phyloP scores from a whole-genome alignment of 2,797 vertebrate species.

The Parotocinclus haroldoi region DNA sequence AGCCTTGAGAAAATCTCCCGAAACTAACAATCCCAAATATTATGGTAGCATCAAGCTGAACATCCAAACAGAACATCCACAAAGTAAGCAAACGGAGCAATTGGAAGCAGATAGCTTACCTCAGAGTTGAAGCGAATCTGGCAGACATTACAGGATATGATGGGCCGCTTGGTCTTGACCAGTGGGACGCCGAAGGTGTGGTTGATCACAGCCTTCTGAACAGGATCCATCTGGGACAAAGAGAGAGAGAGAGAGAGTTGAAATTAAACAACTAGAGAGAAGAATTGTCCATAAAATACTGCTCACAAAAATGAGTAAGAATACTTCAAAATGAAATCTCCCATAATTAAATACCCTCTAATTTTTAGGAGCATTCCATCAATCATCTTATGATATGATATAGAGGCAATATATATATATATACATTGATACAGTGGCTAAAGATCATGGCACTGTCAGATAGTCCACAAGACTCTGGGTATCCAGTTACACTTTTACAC shows the following conservation, averaged over 20 bases:
- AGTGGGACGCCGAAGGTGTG: slow-evolving; percentile 86
- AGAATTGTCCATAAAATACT: slow-evolving; percentile 20
- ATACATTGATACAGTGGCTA: too few species aligned
- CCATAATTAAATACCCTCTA: too few species aligned
- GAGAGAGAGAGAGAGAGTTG: slow-evolving; percentile 21
- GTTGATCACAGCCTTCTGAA: slow-evolving; percentile 89
- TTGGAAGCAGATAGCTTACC: slow-evolving; percentile 61
- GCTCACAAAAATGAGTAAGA: too few species aligned
- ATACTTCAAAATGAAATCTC: too few species aligned
- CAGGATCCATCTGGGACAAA: slow-evolving; percentile 85
- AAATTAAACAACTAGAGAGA: slow-evolving; percentile 30
- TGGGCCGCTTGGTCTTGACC: slow-evolving; percentile 84
- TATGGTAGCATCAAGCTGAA: neutral
- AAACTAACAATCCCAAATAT: slow-evolving; percentile 10
- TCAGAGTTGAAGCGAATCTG: slow-evolving; percentile 95
- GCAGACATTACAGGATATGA: slow-evolving; percentile 93
- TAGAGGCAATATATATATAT: too few species aligned
- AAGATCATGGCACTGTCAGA: slow-evolving; percentile 34
- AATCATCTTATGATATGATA: slow-evolving; percentile 23
- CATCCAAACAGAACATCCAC: slow-evolving; percentile 9
- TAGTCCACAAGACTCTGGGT: neutral
- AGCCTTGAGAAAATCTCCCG: too few species aligned
- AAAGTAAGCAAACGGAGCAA: neutral
- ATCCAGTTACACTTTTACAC: slow-evolving; percentile 1
- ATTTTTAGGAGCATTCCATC: too few species aligned